Base-by-base conservation (phyloP, 1,140 invertebrate genomes). In the Cecropterus lyciades region DNA sequence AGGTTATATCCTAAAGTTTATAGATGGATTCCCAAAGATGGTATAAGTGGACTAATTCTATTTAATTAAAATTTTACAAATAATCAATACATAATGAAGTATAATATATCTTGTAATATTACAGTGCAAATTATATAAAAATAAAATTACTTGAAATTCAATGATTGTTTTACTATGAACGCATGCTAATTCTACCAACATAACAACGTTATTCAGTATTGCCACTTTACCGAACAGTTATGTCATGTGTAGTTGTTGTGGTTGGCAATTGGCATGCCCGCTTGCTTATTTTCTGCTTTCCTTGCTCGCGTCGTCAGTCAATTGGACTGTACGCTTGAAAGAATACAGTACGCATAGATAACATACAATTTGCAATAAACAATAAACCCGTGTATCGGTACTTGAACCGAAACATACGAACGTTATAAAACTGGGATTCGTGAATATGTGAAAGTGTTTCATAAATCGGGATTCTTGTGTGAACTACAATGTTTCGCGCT, bases 391-490 rank as follows among this genome's bases (percentile, higher is more conserved):
- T 59, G 65, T 68, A 62, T 69, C 56, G 64, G 24, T 57, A 56
- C 63, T 62, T 9, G 13, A 70, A 67, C 64, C 52, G 70, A 53
- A 63, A 66, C 69, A 24, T 65, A 9, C 48, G 16, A 57, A 24
- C 46, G 43, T 40, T 63, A 69, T 37, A 68, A 51, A 73, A 69
- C 49, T 69, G 64, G 71, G 74, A 85, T 85, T 75, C 70, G 77
- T 73, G 70, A 81, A 83, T 84, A 80, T 85, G 86, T 87, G 84
- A 90, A 87, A 90, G 89, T 91, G 87, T 85, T 72, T 67, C 56
- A 62, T 72, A 88, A 79, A 79, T 82, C 85, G 73, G 77, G 82
- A 79, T 83, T 77, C 69, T 72, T 82, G 78, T 84, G 72, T 73
- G 79, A 72, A 85, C 77, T 80, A 86, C 77, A 88, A 87, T 91